A percentile compares a stretch with the other conserved stretches of the same genome.
Evolutionary conservation across 1,140 invertebrate genomes (phyloP).

Genomic region (Drosophila mojavensis): DNA sequence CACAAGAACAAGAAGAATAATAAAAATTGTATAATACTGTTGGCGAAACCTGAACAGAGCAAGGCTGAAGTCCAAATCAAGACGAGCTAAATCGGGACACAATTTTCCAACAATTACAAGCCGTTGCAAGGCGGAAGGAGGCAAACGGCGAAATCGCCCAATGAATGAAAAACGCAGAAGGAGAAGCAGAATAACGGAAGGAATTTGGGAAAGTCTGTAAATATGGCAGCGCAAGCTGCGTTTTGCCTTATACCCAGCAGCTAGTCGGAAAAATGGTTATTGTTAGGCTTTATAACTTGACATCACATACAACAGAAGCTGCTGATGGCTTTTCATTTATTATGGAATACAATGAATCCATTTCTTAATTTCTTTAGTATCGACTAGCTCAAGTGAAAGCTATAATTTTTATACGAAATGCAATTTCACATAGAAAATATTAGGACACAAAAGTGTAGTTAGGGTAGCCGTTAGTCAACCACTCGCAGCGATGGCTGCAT

Average conservation of each 20-base stretch:
- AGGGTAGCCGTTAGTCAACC: neutral
- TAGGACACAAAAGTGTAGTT: too few relatives aligned
- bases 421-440: too few relatives aligned
- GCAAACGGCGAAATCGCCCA: constrained; percentile 14
- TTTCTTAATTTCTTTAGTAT: too few relatives aligned
- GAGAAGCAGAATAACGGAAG: constrained; percentile 29
- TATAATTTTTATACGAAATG: too few relatives aligned
- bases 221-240: constrained; percentile 35
- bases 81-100: constrained; percentile 28
- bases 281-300: too few relatives aligned
- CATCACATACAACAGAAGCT: neutral
- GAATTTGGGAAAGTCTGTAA: constrained; percentile 41
- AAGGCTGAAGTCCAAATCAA: constrained; percentile 36
- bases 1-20: constrained; percentile 19
- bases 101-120: constrained; percentile 63
- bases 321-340: neutral
- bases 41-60: constrained; percentile 23
- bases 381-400: too few relatives aligned
- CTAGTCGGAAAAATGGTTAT: constrained; percentile 4
- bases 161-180: constrained; percentile 48
- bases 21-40: neutral
- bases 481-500: neutral
- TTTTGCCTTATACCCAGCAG: constrained; percentile 14
- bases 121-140: constrained; percentile 3
- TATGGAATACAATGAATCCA: too few relatives aligned